Evolutionary conservation across 2,888 invertebrate genomes (phyloP).

Genomic region (Mythimna vitellina): DNA sequence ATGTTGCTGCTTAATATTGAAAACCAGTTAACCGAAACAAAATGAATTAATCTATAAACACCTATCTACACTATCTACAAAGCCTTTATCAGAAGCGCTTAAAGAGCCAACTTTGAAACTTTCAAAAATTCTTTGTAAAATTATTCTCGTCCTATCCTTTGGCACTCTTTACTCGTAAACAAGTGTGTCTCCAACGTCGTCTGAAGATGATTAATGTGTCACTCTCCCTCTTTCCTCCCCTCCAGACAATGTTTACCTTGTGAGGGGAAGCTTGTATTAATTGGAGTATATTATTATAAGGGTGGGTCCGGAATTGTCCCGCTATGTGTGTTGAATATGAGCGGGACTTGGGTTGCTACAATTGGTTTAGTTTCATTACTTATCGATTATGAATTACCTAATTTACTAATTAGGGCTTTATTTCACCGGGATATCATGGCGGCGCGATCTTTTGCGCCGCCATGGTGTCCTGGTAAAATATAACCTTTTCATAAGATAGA

Average conservation of each 20-base stretch:
- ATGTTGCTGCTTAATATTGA: too few species aligned
- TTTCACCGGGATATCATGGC: too few species aligned
- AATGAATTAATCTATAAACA: slow-evolving; percentile 23
- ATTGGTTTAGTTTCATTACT: not conserved
- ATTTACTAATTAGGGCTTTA: not conserved
- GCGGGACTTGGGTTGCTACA: not conserved
- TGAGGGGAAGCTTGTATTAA: slow-evolving; percentile 60
- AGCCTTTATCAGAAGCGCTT: slow-evolving; percentile 22
- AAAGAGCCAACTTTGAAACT: slow-evolving; percentile 22
- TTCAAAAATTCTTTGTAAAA: slow-evolving; percentile 40
- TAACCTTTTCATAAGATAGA: too few species aligned
- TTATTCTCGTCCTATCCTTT: slow-evolving; percentile 35
- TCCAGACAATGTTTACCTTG: slow-evolving; percentile 55
- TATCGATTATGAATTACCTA: not conserved
- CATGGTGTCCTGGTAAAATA: too few species aligned
- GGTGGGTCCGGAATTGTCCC: slow-evolving; percentile 20
- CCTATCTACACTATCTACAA: not conserved
- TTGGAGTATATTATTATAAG: slow-evolving; percentile 57
- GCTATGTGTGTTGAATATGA: not conserved
- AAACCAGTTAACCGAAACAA: not conserved
- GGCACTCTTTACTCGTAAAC: slow-evolving; percentile 55
- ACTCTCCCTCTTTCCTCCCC: slow-evolving; percentile 22
- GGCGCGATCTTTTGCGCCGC: too few species aligned
- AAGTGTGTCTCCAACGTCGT: slow-evolving; percentile 63
- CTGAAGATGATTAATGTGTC: slow-evolving; percentile 70